Evolutionary conservation across 2,797 vertebrate genomes (phyloP).

Genomic region (Sebastes melanostomus): DNA sequence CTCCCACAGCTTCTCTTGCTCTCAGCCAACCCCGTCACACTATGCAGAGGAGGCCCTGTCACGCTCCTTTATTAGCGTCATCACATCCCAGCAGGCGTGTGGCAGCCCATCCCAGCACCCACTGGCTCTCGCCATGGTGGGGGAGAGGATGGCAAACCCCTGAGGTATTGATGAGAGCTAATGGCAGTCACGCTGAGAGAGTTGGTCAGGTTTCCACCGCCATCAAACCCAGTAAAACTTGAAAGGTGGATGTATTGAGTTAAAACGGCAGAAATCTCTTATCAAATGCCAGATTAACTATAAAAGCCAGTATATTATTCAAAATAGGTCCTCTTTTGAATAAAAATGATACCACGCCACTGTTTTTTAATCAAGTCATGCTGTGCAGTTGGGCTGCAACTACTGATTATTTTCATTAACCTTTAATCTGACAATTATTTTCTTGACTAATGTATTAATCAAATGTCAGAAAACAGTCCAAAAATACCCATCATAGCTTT

Average conservation of each 20-base stretch:
- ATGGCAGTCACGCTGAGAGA: constrained; percentile 64
- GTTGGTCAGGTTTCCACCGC: constrained; percentile 22
- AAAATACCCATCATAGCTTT: background rate
- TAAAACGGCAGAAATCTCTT: background rate
- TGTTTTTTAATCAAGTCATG: background rate
- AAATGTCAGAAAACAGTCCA: background rate
- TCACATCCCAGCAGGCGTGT: constrained; percentile 63
- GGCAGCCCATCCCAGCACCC: constrained; percentile 64
- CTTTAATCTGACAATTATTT: background rate
- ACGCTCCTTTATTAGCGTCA: constrained; percentile 71
- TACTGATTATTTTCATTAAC: background rate
- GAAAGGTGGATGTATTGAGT: background rate
- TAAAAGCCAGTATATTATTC: background rate
- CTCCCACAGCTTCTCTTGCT: constrained; percentile 18
- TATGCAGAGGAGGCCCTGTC: constrained; percentile 55
- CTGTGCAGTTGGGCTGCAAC: no score
- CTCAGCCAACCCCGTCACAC: constrained; percentile 36
- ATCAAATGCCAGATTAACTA: background rate
- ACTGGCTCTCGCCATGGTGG: constrained; percentile 49
- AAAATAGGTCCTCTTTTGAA: background rate
- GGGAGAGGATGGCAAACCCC: constrained; percentile 54
- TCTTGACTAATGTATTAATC: background rate
- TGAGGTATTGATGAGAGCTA: constrained; percentile 66
- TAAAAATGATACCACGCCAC: background rate
- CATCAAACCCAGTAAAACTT: background rate